Evolutionary conservation across 2,113 vertebrate genomes (phyloP).

Genomic region (Butastur rufipennis): DNA sequence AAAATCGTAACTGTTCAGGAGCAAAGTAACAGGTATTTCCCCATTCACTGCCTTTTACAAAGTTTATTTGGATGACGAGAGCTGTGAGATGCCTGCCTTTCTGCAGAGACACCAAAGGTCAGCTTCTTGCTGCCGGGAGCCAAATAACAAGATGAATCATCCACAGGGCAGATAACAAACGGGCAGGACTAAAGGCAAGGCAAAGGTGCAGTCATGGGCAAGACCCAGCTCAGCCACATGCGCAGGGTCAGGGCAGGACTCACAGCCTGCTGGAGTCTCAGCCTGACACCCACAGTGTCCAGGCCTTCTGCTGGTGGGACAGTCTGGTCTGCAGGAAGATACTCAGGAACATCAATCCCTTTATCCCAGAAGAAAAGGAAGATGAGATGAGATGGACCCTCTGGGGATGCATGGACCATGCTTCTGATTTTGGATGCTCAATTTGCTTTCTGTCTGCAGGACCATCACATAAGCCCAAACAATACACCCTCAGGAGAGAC

Average conservation of each 20-base stretch:
- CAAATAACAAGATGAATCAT: background rate
- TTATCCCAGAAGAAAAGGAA: background rate
- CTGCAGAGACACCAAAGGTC: background rate
- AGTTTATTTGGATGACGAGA: background rate
- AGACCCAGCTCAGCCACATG: fast-evolving
- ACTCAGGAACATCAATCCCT: background rate
- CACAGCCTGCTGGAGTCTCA: background rate
- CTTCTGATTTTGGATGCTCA: background rate
- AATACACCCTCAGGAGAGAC: background rate
- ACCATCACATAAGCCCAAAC: background rate
- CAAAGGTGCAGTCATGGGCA: background rate
- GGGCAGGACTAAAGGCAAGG: background rate
- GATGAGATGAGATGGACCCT: background rate
- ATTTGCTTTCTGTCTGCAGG: background rate
- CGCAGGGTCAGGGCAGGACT: background rate
- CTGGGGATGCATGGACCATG: background rate
- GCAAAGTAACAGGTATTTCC: background rate
- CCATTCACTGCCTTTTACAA: background rate
- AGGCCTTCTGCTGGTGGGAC: background rate
- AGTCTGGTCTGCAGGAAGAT: background rate
- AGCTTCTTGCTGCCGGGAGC: background rate
- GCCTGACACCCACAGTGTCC: background rate
- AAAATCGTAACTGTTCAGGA: background rate
- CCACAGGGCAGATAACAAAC: background rate
- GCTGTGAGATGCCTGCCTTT: background rate